Evolutionary conservation across 2,888 invertebrate species (phyloP).

Genomic region (Carterocephalus palaemon): DNA sequence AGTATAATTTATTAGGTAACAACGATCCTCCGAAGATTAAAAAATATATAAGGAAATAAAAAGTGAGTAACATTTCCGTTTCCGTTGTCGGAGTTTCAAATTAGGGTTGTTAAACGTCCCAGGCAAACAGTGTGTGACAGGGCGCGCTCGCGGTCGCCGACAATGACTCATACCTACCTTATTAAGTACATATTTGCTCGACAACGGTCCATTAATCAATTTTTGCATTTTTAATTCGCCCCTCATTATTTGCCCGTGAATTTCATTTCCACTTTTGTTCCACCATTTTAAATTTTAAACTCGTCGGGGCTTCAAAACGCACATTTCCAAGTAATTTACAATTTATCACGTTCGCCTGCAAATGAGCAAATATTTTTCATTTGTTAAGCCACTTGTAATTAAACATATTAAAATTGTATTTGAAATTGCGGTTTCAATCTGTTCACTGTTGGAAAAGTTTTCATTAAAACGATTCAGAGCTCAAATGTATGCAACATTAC

Average conservation of each 20-base stretch:
- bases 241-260: slow-evolving; percentile 74
- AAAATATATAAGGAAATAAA: slow-evolving; percentile 1
- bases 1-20: no score
- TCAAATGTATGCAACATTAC: slow-evolving; percentile 23
- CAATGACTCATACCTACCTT: slow-evolving; percentile 44
- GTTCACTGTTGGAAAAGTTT: slow-evolving; percentile 44
- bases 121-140: slow-evolving; percentile 33
- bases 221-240: slow-evolving; percentile 76
- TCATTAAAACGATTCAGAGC: slow-evolving; percentile 37
- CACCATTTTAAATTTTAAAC: slow-evolving; percentile 69
- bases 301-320: slow-evolving; percentile 54
- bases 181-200: slow-evolving; percentile 66
- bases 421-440: slow-evolving; percentile 51
- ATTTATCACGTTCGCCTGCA: slow-evolving; percentile 72
- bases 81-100: slow-evolving; percentile 15
- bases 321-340: slow-evolving; percentile 75
- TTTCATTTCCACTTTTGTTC: slow-evolving; percentile 66
- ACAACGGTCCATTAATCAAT: slow-evolving; percentile 74
- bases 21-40: no score
- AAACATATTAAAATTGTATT: slow-evolving; percentile 64
- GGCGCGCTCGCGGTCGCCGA: slow-evolving; percentile 30
- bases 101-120: slow-evolving; percentile 24
- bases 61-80: slow-evolving; percentile 16
- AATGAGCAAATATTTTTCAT: slow-evolving; percentile 75
- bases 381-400: slow-evolving; percentile 71